Conservation (phyloP, 1,140 invertebrate species). For the Drosophila leontia region DNA sequence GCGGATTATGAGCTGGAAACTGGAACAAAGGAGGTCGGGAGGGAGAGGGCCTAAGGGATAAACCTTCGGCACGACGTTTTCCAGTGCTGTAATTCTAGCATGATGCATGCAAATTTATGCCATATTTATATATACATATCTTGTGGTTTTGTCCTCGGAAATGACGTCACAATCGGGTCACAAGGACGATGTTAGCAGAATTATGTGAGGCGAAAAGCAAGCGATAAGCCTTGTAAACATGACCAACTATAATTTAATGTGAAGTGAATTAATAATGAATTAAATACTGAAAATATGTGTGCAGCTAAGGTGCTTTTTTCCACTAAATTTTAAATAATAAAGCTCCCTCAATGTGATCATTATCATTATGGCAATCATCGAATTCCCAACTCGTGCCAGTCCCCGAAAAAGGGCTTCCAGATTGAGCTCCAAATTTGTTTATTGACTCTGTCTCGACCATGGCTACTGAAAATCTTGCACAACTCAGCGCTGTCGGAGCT, state of each 20-base stretch:
- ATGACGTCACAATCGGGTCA: slow-evolving; percentile 31
- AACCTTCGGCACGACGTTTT: slow-evolving; percentile 3
- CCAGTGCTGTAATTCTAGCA: slow-evolving; percentile 59
- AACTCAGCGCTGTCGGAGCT: slow-evolving; percentile 28
- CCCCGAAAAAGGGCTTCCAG: neutral
- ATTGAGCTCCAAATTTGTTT: slow-evolving; percentile 42
- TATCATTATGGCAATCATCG: neutral
- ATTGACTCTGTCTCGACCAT: slow-evolving; percentile 32
- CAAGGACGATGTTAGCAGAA: slow-evolving; percentile 15
- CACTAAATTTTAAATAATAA: neutral
- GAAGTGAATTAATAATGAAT: too few species aligned
- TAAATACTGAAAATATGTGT: neutral
- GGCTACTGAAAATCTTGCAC: slow-evolving; percentile 44
- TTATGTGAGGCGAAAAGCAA: slow-evolving; percentile 45
- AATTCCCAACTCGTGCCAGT: slow-evolving; percentile 43
- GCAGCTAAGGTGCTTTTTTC: neutral
- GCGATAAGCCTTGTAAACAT: slow-evolving; percentile 29
- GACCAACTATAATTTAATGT: neutral
- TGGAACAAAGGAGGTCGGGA: slow-evolving; percentile 28
- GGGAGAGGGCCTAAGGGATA: slow-evolving; percentile 26
- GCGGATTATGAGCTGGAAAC: slow-evolving; percentile 59
- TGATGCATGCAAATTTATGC: slow-evolving; percentile 67
- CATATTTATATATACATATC: slow-evolving; percentile 32
- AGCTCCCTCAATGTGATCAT: neutral
- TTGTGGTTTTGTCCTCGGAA: slow-evolving; percentile 53